Evolutionary conservation across 1,140 invertebrate genomes (phyloP), one percentile per base, ranked within the genome.

Genomic region (Drosophila simulans): DNA sequence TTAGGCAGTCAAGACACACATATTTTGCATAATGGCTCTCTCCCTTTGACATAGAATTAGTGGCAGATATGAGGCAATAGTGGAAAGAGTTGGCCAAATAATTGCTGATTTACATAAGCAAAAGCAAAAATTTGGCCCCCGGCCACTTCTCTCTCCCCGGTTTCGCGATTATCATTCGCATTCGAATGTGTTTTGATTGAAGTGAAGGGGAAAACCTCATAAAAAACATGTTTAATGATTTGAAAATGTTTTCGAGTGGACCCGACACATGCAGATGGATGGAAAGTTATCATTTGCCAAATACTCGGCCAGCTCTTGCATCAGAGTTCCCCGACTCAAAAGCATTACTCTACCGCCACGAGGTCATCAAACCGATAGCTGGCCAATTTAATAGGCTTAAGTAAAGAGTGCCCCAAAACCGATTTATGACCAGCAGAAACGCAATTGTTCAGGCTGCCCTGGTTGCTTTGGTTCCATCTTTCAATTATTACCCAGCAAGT

Each of bases 141-240:
- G 25, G 51, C 54, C 43, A 55, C 56, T 39, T 69, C 34, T 45
- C 43, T 56, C 15, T 48, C 46, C 15, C 54, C n/a, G 54, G n/a
- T 48, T 48, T 39, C 37, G 65, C 52, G 42, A 37, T 70, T 71
- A 57, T 42, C 35, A 62, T 70, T 34, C 43, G 35, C 40, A 65
- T 75, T 55, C 39, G 49, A 68, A 54, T 77, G 55, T 63, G 55
- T 40, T 59, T 60, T 80, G 63, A 75, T 82, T 64, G 56, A 68
- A 88, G 83, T 86, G 83, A 86, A 86, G 70, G 83, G 83, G 79
- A 86, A 78, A 82, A 78, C 60, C 58, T 68, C 54, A 75, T 58
- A 65, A 59, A 68, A 51, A 45, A 52, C 52, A 71, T 73, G 40
- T n/a, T 53, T 77, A 72, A 83, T 78, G 62, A 60, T 74, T 74